Percentiles rank a stretch among this genome's conserved stretches.
Conservation (phyloP, 2,113 vertebrate genomes). For the Phalacrocorax brasilianus region DNA sequence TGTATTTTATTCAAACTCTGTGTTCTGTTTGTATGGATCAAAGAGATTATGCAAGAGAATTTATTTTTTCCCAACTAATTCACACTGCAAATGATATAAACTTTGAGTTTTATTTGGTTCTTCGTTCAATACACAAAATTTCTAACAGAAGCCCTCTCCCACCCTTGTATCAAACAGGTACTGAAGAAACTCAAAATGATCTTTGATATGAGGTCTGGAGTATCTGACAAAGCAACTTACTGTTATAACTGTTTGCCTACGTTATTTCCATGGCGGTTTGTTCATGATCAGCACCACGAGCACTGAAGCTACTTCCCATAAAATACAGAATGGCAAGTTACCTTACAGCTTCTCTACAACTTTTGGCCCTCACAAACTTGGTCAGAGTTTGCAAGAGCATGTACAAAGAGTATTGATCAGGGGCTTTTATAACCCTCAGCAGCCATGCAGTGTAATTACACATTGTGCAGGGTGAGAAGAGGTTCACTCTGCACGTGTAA, state of each 20-base stretch:
- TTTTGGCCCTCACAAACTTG: background rate
- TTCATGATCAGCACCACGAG: background rate
- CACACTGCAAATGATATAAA: background rate
- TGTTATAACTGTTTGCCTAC: background rate
- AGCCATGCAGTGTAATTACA: background rate
- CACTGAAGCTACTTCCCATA: background rate
- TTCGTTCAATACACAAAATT: background rate
- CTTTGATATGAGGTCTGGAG: background rate
- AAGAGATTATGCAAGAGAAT: background rate
- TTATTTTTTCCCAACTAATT: background rate
- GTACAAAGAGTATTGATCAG: background rate
- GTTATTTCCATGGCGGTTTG: background rate
- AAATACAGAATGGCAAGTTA: background rate
- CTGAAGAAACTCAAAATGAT: background rate
- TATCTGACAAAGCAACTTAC: background rate
- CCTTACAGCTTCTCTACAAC: background rate
- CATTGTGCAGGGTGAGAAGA: background rate
- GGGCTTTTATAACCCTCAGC: background rate
- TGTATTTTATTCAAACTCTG: background rate
- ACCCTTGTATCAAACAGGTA: background rate
- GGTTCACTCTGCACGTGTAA: accelerated
- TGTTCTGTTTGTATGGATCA: background rate
- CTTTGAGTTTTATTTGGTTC: background rate
- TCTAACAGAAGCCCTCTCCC: background rate
- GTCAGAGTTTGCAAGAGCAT: background rate